Evolutionary conservation across 2,797 vertebrate species (phyloP), one percentile per base, ranked within the genome.

Genomic region (Botia kubotai): DNA sequence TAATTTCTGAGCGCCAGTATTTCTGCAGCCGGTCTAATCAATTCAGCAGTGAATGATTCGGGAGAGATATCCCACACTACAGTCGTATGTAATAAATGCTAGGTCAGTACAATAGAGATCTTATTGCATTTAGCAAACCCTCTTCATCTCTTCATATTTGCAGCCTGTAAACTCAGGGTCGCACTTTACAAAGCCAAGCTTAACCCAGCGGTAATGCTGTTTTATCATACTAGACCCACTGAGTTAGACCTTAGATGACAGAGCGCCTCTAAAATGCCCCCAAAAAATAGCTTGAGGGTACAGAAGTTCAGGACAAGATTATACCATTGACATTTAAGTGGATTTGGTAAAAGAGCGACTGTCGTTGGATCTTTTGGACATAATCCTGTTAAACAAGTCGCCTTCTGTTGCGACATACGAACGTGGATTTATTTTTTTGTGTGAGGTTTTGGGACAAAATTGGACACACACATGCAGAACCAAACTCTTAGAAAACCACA

Each of bases 321-420:
- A 65, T 39, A 19, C 13, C 21, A 72, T 8, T 14, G 70, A 78
- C 66, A 71, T 81, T 77, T 83, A n/a, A 79, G 52, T 36, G 63
- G 70, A 81, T 81, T 85, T 73, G 6, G 17, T 43, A 1, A 62
- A 73, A 75, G 57, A n/a, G 17, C 26, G 14, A 52, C 70, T 43
- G 19, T 80, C 66, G 82, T 78, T 53, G 52, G 12, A 58, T 53
- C 53, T 43, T 33, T 23, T 21, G 16, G 11, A 21, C 6, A 0
- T 83, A 86, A 84, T 77, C 82, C 72, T 21, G 29, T 36, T 77
- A 73, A 82, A 86, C 17, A 39, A 75, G 79, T 53, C 72, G 33
- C 66, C 46, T 63, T 75, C 66, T 81, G 66, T 70, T 70, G 50
- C 43, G 50, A 63, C 65, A 39, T 69, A 69, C 7, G 8, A 69